phyloP scores from a whole-genome alignment of 1,140 invertebrate genomes.

The Zaprionus tsacasi region DNA sequence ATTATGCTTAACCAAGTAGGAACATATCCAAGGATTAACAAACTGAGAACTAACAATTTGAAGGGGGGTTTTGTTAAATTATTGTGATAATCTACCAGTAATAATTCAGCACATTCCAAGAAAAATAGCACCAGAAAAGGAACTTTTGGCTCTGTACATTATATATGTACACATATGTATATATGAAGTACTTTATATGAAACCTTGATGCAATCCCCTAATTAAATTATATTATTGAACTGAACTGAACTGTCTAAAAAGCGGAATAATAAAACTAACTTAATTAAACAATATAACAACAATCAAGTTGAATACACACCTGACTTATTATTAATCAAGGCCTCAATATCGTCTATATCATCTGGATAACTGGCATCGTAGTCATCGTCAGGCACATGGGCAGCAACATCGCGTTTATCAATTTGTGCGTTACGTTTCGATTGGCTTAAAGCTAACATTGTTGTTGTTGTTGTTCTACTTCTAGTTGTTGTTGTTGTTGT shows the following conservation, averaged over 20 bases:
- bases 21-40: conserved; percentile 24
- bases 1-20: conserved; percentile 8
- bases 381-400: conserved; percentile 82
- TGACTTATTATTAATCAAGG: conserved; percentile 83
- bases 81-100: too few relatives aligned
- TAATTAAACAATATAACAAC: too few relatives aligned
- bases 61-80: not conserved
- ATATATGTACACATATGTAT: too few relatives aligned
- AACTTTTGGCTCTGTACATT: too few relatives aligned
- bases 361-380: conserved; percentile 81
- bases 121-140: too few relatives aligned
- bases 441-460: conserved; percentile 32
- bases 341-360: conserved; percentile 80
- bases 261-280: too few relatives aligned
- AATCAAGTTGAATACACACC: too few relatives aligned
- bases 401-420: conserved; percentile 71
- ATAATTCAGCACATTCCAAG: too few relatives aligned
- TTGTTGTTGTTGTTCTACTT: conserved; percentile 20
- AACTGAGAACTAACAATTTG: not conserved
- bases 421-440: conserved; percentile 35
- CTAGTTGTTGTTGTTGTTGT: conserved; percentile 10
- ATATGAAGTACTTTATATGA: too few relatives aligned
- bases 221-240: too few relatives aligned
- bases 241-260: too few relatives aligned
- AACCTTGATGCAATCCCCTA: too few relatives aligned